Base-by-base conservation (phyloP, 2,113 vertebrate species). In the Arenaria interpres region DNA sequence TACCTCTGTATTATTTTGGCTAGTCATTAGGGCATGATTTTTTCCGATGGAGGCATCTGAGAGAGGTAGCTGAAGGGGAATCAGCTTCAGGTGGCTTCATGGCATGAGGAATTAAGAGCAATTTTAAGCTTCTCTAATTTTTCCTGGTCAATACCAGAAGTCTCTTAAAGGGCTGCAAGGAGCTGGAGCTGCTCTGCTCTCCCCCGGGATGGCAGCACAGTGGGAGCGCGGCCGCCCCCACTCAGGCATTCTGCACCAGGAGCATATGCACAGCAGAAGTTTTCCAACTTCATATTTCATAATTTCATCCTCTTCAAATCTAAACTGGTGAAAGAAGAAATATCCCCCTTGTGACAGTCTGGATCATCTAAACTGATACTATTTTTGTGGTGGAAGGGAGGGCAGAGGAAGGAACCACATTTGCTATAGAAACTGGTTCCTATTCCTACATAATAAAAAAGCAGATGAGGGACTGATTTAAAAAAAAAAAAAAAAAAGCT, bases 401-500 rank as follows among this genome's bases (percentile, higher is more conserved):
- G 79, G 48, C 67, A 46, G 67, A 71, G 64, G 75, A 88, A 94
- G 39, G 68, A 93, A 35, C 13, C 54, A 27, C 76, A 46, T 94
- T 95, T 94, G 78, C 69, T 85, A n/a, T 76, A 95, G 92, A 96
- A 97, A 96, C 85, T 90, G 59, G 19, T 97, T 96, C 88, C 69
- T 90, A 93, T 96, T 95, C 60, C 83, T 92, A 88, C 84, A 90
- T 78, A 97, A 94, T 94, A 54, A 96, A 97, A 96, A 87, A 95
- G 94, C 81, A 95, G 85, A 97, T 87, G 73, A 95, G 57, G 51
- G 39, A 45, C 71, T 69, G 68, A 90, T 67, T 60, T 41, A 94
- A 76, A 88, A 56, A 69, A 78, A 46, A 78, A 57, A 78, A 75
- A 76, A 93, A 95, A 87, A 64, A 92, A 93, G 78, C 91, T 88